Evolutionary conservation across 2,113 vertebrate species (phyloP).

Genomic region (Channa maculata): DNA sequence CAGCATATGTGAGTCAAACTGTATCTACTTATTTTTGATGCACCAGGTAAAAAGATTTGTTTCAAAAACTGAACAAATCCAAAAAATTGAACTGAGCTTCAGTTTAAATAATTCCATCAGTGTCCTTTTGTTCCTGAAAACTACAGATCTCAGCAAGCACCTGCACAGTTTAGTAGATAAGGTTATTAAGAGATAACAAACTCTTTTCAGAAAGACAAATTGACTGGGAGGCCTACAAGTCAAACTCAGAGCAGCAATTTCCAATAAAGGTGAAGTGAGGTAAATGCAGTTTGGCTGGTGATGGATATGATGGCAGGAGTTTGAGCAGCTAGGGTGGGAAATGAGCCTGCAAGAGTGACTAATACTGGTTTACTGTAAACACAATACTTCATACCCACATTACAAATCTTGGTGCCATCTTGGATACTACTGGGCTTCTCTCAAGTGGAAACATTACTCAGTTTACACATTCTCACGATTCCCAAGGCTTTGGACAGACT

Average conservation of each 20-base stretch:
- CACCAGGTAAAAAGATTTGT: not conserved
- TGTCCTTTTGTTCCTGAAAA: slow-evolving; percentile 56
- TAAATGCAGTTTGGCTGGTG: slow-evolving; percentile 13
- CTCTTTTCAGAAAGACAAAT: slow-evolving; percentile 53
- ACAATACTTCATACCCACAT: slow-evolving; percentile 36
- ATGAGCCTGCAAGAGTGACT: slow-evolving; percentile 19
- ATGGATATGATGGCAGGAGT: slow-evolving; percentile 39
- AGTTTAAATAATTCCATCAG: slow-evolving; percentile 64
- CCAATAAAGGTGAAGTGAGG: slow-evolving; percentile 50
- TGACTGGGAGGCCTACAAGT: slow-evolving; percentile 6
- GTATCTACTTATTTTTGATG: not conserved
- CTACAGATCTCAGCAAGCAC: slow-evolving; percentile 62
- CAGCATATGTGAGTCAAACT: not conserved
- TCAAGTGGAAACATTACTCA: slow-evolving; percentile 58
- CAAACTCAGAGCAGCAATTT: slow-evolving; percentile 34
- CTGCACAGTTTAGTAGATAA: slow-evolving; percentile 56
- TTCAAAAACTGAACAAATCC: not conserved
- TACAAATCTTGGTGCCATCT: slow-evolving; percentile 30
- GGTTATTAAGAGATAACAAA: slow-evolving; percentile 61
- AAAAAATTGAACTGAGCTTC: slow-evolving; percentile 50
- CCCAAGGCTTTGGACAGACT: slow-evolving; percentile 24
- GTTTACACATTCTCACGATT: slow-evolving; percentile 60
- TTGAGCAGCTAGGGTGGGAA: not conserved
- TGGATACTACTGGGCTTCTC: slow-evolving; percentile 27
- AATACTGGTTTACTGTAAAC: slow-evolving; percentile 58